Conservation (phyloP, 1,140 invertebrate species). For the Epicauta chinensis region DNA sequence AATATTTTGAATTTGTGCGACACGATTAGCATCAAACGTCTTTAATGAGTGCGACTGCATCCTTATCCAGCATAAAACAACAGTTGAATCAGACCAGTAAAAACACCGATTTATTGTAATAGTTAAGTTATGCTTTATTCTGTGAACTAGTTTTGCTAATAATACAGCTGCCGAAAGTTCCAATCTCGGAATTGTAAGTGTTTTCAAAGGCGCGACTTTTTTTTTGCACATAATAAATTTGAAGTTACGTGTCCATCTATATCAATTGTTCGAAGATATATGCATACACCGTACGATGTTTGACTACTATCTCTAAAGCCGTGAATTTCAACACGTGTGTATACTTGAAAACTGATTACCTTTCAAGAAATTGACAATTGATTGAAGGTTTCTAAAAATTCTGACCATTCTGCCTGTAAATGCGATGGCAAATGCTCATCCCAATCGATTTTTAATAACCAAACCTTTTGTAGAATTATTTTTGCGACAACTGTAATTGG, state of each 20-base stretch:
- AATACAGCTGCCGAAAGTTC: conserved; percentile 35
- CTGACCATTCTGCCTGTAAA: conserved; percentile 1
- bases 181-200: conserved; percentile 28
- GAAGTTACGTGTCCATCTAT: neutral
- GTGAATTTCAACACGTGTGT: conserved; percentile 17
- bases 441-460: conserved; percentile 27
- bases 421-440: conserved; percentile 19
- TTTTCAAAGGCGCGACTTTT: conserved; percentile 33
- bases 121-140: conserved; percentile 4
- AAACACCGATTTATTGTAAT: neutral
- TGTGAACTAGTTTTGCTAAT: conserved; percentile 23
- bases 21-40: conserved; percentile 35
- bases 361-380: neutral
- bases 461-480: conserved; percentile 30
- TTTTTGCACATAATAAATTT: conserved; percentile 30
- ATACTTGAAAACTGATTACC: neutral
- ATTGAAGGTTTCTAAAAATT: conserved; percentile 1
- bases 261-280: conserved; percentile 31
- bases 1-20: conserved; percentile 38
- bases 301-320: conserved; percentile 40
- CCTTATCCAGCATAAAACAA: conserved; percentile 19
- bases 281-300: conserved; percentile 36
- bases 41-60: conserved; percentile 13
- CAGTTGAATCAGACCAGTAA: conserved; percentile 14
- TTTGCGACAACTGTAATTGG: conserved; percentile 27